Percentiles rank a stretch among this genome's conserved stretches.
phyloP scores from a whole-genome alignment of 2,888 invertebrate species.

The Chymomyza fuscimana region DNA sequence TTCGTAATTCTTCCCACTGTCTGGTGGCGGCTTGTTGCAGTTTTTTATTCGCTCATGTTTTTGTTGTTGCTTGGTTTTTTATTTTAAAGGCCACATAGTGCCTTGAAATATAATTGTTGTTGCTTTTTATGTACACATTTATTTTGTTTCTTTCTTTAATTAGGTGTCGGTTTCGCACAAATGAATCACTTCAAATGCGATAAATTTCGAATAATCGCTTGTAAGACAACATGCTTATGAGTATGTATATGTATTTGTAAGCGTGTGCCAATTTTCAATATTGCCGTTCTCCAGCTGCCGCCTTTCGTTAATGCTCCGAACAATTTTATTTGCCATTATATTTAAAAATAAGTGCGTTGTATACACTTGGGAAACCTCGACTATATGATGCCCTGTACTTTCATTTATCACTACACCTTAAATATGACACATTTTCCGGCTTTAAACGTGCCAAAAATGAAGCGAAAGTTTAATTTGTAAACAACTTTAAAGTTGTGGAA shows the following conservation, averaged over 20 bases:
- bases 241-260: background rate
- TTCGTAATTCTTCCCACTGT: too few species aligned
- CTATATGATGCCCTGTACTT: too few species aligned
- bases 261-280: background rate
- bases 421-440: too few species aligned
- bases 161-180: background rate
- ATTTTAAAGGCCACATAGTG: background rate
- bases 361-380: too few species aligned
- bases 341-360: too few species aligned
- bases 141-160: background rate
- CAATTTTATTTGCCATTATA: background rate
- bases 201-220: background rate
- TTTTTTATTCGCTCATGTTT: background rate
- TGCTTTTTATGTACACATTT: background rate
- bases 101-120: background rate
- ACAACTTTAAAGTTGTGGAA: too few species aligned
- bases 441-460: too few species aligned
- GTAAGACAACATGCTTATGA: background rate
- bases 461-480: too few species aligned
- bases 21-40: too few species aligned
- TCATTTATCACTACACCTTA: too few species aligned
- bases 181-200: background rate
- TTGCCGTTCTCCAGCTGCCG: background rate
- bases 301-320: background rate
- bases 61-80: background rate